phyloP scores from a whole-genome alignment of 2,888 invertebrate species.

The Heliconius sara region DNA sequence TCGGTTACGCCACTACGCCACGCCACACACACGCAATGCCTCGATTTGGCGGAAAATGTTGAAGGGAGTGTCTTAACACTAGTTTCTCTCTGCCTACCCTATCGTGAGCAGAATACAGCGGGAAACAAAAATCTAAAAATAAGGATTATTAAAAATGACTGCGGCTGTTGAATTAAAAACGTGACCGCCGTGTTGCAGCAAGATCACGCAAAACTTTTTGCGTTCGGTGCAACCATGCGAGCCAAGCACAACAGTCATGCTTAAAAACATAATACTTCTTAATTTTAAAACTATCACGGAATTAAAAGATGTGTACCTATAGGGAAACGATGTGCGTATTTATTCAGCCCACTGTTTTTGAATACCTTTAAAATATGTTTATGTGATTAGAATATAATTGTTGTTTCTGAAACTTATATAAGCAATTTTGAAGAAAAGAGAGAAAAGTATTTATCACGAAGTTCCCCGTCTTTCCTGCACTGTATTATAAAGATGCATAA shows the following conservation, averaged over 20 bases:
- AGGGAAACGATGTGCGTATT: background rate
- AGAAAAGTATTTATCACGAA: background rate
- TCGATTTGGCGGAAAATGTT: no score
- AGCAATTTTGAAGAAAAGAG: no score
- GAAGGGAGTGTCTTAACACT: no score
- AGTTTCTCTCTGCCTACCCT: no score
- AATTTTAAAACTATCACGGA: background rate
- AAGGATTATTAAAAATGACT: background rate
- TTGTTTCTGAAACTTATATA: background rate
- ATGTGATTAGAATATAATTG: background rate
- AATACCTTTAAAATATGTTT: background rate
- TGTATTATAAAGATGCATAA: background rate
- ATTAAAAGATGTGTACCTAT: slow-evolving; percentile 50
- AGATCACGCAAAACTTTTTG: slow-evolving; percentile 35
- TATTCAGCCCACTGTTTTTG: background rate
- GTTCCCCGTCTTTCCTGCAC: background rate
- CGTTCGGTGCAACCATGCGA: slow-evolving; percentile 34
- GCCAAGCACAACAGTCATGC: slow-evolving; percentile 31
- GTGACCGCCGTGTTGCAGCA: slow-evolving; percentile 9
- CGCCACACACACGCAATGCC: no score
- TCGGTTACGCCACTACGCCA: no score
- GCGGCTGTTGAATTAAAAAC: slow-evolving; percentile 34
- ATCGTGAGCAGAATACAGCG: no score
- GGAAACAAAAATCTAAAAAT: no score
- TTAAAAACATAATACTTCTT: slow-evolving; percentile 50